These are phyloP conservation scores for Lasioglossum zephyrum DNA, from an alignment of 2,888 invertebrate species.

Conservation along the genomic window DNA sequence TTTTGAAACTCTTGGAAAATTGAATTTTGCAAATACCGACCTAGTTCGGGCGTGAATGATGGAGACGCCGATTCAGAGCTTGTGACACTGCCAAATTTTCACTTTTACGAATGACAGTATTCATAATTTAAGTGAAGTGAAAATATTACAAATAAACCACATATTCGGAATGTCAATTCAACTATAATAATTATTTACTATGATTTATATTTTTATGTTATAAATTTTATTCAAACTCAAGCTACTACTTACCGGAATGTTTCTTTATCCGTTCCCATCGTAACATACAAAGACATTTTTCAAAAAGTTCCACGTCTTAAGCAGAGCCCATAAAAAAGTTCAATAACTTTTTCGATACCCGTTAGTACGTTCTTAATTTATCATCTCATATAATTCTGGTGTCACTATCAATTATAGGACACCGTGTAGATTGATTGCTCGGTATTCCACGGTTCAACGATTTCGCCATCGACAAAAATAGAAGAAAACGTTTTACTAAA, in stretches of 20 bases:
- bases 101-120: background rate
- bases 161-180: too few relatives aligned
- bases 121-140: background rate
- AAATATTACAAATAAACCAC: too few relatives aligned
- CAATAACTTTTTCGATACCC: background rate
- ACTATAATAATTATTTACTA: too few relatives aligned
- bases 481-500: background rate
- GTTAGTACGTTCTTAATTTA: background rate
- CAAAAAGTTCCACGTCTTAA: too few relatives aligned
- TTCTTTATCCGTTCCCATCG: too few relatives aligned
- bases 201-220: too few relatives aligned
- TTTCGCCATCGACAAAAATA: background rate
- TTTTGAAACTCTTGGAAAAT: background rate
- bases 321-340: too few relatives aligned
- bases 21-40: background rate
- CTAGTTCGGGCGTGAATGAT: background rate
- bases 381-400: background rate
- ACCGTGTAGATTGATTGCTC: conserved; percentile 2
- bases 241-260: too few relatives aligned
- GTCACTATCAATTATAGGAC: background rate
- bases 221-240: too few relatives aligned
- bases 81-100: background rate
- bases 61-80: background rate
- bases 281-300: too few relatives aligned
- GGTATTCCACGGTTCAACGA: background rate